These are phyloP conservation scores for Synergus gifuensis DNA, from an alignment of 2,888 invertebrate genomes.

Conservation along the genomic window DNA sequence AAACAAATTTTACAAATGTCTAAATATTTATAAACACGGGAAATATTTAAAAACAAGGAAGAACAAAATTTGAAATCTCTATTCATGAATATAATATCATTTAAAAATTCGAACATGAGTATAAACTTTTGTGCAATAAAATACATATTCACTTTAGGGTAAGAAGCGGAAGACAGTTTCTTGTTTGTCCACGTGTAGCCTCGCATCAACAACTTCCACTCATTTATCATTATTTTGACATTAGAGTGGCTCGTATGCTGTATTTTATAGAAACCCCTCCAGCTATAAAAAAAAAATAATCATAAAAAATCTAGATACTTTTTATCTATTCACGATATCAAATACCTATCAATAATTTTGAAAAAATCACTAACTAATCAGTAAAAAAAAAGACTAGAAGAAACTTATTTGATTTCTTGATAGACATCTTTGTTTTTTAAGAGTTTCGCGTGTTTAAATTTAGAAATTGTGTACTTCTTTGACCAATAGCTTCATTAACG, in stretches of 20 bases:
- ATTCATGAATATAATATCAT: not conserved
- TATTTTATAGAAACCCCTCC: not conserved
- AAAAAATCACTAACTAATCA: not conserved
- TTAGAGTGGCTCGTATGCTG: not conserved
- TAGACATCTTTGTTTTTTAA: not conserved
- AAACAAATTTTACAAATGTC: too few species aligned
- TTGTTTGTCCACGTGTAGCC: constrained; percentile 11
- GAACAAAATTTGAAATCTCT: not conserved
- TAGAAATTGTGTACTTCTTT: not conserved
- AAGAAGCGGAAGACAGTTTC: constrained; percentile 7
- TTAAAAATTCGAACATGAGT: not conserved
- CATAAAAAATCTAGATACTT: not conserved
- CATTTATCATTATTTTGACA: constrained; percentile 25
- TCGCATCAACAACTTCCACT: not conserved
- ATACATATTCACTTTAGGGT: not conserved
- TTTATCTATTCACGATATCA: too few species aligned
- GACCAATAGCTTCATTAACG: constrained; percentile 36
- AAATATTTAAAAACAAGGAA: not conserved
- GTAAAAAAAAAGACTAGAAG: not conserved
- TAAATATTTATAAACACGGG: too few species aligned
- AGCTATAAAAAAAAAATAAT: not conserved
- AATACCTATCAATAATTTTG: not conserved
- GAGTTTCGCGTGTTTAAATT: not conserved
- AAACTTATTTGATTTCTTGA: not conserved
- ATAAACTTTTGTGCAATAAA: constrained; percentile 2